These are phyloP conservation scores for Oxyscelio sp. DNA, from an alignment of 2,888 invertebrate genomes.

Conservation along the genomic window DNA sequence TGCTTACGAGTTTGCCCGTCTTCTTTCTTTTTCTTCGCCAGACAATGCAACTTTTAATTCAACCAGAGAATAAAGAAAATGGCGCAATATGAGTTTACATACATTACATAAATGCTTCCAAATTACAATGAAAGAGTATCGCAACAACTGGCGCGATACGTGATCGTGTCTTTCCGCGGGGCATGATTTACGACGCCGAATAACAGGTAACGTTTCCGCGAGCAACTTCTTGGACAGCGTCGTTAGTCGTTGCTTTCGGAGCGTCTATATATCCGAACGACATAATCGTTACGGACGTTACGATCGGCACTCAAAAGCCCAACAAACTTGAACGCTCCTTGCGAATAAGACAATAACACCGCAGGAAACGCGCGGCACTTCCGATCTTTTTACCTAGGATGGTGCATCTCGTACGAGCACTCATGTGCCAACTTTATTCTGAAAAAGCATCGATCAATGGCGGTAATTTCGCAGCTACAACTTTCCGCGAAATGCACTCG, in stretches of 20 bases:
- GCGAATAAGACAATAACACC: slow-evolving; percentile 55
- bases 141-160: slow-evolving; percentile 39
- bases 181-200: slow-evolving; percentile 38
- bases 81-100: slow-evolving; percentile 3
- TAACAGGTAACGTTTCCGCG: slow-evolving; percentile 48
- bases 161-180: slow-evolving; percentile 38
- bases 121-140: slow-evolving; percentile 39
- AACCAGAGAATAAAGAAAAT: too few species aligned
- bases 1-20: too few species aligned
- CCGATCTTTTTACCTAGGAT: slow-evolving; percentile 32
- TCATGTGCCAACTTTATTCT: slow-evolving; percentile 57
- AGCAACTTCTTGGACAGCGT: slow-evolving; percentile 26
- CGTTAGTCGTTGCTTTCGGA: slow-evolving; percentile 48
- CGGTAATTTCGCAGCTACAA: slow-evolving; percentile 29
- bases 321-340: slow-evolving; percentile 33
- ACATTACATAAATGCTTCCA: background rate
- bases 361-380: slow-evolving; percentile 22
- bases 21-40: background rate
- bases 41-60: slow-evolving; percentile 1
- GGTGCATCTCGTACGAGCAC: slow-evolving; percentile 5
- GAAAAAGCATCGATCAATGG: slow-evolving; percentile 48
- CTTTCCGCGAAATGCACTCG: slow-evolving; percentile 25
- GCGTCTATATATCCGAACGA: slow-evolving; percentile 52
- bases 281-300: slow-evolving; percentile 54
- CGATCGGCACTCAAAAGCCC: slow-evolving; percentile 12